Evolutionary conservation across 2,113 vertebrate species (phyloP).

Genomic region (Numenius arquata): DNA sequence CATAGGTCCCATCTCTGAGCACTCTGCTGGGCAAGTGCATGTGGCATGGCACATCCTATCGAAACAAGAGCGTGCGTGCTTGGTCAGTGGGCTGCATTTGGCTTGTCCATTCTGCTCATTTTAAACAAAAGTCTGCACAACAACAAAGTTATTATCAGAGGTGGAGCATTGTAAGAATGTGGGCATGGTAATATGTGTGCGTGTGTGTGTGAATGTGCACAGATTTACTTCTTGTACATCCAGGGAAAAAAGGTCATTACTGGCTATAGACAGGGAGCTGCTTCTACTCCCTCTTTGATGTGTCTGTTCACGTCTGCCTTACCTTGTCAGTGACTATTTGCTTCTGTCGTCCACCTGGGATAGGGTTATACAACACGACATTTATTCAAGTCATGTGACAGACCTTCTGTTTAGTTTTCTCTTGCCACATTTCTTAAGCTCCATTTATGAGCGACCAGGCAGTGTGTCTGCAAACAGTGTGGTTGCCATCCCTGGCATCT

Average conservation of each 20-base stretch:
- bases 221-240: neutral
- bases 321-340: neutral
- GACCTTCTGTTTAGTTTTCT: neutral
- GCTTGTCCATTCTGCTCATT: neutral
- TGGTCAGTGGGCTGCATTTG: neutral
- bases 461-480: neutral
- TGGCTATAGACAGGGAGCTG: neutral
- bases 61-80: rapidly evolving
- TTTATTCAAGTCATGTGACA: neutral
- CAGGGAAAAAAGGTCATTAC: neutral
- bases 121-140: neutral
- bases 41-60: neutral
- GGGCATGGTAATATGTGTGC: rapidly evolving
- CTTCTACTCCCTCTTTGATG: neutral
- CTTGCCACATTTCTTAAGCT: neutral
- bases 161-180: neutral
- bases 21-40: rapidly evolving
- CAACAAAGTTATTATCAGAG: neutral
- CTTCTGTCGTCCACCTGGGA: neutral
- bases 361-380: neutral
- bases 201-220: neutral
- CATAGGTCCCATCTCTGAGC: neutral
- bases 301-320: neutral
- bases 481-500: neutral
- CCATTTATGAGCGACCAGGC: neutral